phyloP scores from a whole-genome alignment of 2,113 vertebrate genomes.

The Physeter macrocephalus region DNA sequence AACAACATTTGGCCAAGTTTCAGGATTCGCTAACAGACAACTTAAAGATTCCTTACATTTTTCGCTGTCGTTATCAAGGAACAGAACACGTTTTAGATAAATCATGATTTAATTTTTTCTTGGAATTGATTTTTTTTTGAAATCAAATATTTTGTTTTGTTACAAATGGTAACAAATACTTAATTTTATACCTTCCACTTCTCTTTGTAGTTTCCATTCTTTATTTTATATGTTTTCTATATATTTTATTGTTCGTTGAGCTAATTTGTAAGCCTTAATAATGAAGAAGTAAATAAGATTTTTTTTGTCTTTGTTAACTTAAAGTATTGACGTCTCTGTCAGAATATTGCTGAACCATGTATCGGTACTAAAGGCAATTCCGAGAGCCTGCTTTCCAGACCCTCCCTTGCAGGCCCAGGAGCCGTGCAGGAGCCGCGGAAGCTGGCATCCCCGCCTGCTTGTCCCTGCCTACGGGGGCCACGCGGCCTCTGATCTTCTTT shows the following conservation, averaged over 20 bases:
- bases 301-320: neutral
- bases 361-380: rapidly evolving
- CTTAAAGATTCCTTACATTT: rapidly evolving
- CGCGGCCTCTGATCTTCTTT: rapidly evolving
- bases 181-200: neutral
- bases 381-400: neutral
- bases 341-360: rapidly evolving
- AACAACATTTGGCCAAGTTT: neutral
- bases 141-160: neutral
- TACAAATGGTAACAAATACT: neutral
- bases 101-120: neutral
- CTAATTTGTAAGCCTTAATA: neutral
- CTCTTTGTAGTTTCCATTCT: neutral
- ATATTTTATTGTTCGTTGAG: neutral
- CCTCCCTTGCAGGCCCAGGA: neutral
- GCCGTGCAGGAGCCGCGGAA: neutral
- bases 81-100: neutral
- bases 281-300: rapidly evolving
- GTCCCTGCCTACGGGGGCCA: neutral
- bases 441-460: neutral
- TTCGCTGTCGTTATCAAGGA: neutral
- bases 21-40: neutral
- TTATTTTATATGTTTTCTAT: neutral
- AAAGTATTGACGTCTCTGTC: neutral
- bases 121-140: neutral